Base-by-base conservation (phyloP, 2,797 vertebrate species). In the Gorsachius magnificus region DNA sequence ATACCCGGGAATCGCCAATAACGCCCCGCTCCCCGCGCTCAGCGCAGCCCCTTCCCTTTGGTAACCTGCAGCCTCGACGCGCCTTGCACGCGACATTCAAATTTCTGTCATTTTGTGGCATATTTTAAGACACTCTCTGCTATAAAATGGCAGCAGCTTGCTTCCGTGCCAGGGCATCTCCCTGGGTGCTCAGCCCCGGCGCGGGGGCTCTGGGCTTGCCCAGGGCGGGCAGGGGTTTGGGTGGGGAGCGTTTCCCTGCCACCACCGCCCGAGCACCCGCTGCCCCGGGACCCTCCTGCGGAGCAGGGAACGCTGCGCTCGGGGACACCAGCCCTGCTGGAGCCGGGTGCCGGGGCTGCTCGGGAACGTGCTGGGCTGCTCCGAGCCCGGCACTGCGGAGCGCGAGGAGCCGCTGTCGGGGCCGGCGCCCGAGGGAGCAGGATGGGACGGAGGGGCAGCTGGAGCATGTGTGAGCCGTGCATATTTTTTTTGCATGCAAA, bases 241-340 rank as follows among this genome's bases (percentile, higher is more conserved):
- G 28, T 38, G 20, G 28, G 50, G 33, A 45, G n/a, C 3, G 7
- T 6, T 45, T 24, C 61, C 33, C 38, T 35, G 69, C 22, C 50
- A 22, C 50, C 29, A 5, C 18, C 3, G 9, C 33, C 43, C 5
- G 1, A 36, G 71, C 43, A 46, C 54, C 19, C 33, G 6, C 54
- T 10, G 54, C 43, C 46, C 2, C 41, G 1, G 9, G 69, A n/a
- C 28, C 22, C n/a, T 36, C 29, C 35, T 28, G 50, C 28, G 6
- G 22, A 17, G 33, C 41, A 4, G 64, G 77, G 78, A 36, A 25
- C 1, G 2, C 21, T 1, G 6, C 8, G 33, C n/a, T 6, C 0
- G 10, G 43, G 33, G 20, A n/a, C n/a, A n/a, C n/a, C 26, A 10
- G 53, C 22, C n/a, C 53, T 13, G 10, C n/a, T 0, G 78, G 78